These are phyloP conservation scores for Jordanella pulchra DNA, from an alignment of 2,797 vertebrate genomes.

Conservation along the genomic window DNA sequence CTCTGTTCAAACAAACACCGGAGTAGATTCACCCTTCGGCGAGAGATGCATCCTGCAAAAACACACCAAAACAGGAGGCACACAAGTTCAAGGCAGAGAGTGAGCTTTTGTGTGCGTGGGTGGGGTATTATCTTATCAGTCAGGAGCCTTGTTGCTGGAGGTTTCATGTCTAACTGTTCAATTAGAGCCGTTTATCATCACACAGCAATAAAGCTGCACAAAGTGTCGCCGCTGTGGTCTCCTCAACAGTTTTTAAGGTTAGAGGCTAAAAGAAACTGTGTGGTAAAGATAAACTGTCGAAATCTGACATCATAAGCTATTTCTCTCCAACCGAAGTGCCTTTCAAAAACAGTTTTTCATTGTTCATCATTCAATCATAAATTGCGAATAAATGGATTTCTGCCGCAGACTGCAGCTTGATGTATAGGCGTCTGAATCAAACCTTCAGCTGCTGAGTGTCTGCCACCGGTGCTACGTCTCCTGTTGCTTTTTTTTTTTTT, in stretches of 20 bases:
- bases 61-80: conserved; percentile 15
- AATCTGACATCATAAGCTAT: not conserved
- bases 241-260: not conserved
- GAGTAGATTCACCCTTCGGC: conserved; percentile 15
- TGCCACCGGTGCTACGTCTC: not conserved
- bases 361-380: not conserved
- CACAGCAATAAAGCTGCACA: conserved; percentile 11
- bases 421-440: conserved; percentile 1
- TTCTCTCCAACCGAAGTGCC: not conserved
- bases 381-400: conserved; percentile 1
- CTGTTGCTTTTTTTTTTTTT: not conserved
- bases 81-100: conserved; percentile 6
- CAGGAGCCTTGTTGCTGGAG: conserved; percentile 9
- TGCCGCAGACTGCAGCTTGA: not conserved
- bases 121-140: conserved; percentile 11
- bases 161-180: conserved; percentile 27
- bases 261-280: not conserved
- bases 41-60: conserved; percentile 21
- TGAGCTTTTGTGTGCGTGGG: conserved; percentile 18
- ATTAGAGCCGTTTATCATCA: conserved; percentile 37
- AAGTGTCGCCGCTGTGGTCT: not conserved
- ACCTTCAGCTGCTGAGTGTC: not conserved
- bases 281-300: not conserved
- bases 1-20: conserved; percentile 37
- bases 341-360: conserved; percentile 2